These are phyloP conservation scores for Nematolebias whitei DNA, from an alignment of 2,113 vertebrate species.

Conservation along the genomic window DNA sequence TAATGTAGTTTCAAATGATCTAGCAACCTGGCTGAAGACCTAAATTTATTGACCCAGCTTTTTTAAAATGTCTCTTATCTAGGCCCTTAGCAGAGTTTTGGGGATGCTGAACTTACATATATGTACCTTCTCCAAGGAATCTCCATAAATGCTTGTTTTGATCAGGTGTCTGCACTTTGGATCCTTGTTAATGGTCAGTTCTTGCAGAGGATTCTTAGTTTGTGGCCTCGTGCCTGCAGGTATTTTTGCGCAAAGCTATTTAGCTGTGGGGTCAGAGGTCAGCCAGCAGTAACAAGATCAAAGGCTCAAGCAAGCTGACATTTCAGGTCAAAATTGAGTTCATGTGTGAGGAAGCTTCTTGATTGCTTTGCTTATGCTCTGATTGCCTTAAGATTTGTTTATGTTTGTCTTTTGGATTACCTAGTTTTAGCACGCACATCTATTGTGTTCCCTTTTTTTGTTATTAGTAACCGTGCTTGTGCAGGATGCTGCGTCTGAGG, in stretches of 20 bases:
- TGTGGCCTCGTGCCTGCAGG: slow-evolving; percentile 12
- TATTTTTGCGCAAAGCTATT: slow-evolving; percentile 29
- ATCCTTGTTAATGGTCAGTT: background rate
- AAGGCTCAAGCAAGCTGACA: slow-evolving; percentile 5
- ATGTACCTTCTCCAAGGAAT: background rate
- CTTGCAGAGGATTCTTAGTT: slow-evolving; percentile 5
- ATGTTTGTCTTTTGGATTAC: background rate
- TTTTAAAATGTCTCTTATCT: background rate
- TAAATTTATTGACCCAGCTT: no score
- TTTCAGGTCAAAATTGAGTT: slow-evolving; percentile 26
- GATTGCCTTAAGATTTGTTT: background rate
- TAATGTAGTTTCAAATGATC: no score
- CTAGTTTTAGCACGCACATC: background rate
- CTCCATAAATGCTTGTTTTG: background rate
- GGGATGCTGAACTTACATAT: background rate
- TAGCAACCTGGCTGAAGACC: no score
- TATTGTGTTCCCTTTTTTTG: background rate
- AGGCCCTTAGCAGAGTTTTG: no score
- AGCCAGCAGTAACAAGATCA: slow-evolving; percentile 13
- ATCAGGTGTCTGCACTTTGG: background rate
- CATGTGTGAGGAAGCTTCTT: slow-evolving; percentile 6
- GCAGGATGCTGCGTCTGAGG: slow-evolving; percentile 6
- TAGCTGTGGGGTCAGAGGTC: slow-evolving; percentile 30
- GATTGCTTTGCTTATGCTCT: background rate
- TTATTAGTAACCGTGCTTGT: slow-evolving; percentile 1